Evolutionary conservation across 37 sponge, comb jelly and placozoan species (phyloP).

Genomic region (Petrosia ficiformis): DNA sequence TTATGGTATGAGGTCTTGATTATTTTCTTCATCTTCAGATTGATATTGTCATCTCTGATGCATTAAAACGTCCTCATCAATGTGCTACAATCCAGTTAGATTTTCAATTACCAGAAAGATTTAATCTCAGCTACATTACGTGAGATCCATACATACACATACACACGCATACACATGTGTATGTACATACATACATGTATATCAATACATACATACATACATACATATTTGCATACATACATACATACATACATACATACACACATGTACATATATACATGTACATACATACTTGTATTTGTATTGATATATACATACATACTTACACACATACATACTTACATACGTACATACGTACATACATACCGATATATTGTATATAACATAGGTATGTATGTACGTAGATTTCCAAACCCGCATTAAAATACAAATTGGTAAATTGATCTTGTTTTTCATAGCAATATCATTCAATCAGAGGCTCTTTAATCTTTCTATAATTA

Average conservation of each 20-base stretch:
- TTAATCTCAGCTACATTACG: constrained; percentile 72
- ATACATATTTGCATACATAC: background rate
- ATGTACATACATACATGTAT: background rate
- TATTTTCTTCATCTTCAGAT: constrained; percentile 53
- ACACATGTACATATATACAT: background rate
- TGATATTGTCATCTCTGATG: constrained; percentile 90
- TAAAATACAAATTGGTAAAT: no score
- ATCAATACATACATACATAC: background rate
- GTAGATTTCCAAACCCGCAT: no score
- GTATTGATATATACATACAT: background rate
- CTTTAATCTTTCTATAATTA: no score
- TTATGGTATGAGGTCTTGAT: background rate
- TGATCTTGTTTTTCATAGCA: no score
- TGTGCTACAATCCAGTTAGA: constrained; percentile 99
- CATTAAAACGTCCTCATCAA: constrained; percentile 90
- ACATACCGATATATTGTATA: background rate
- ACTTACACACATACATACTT: background rate
- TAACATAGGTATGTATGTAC: background rate
- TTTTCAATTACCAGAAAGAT: constrained; percentile 93
- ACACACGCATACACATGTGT: background rate
- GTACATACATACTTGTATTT: background rate
- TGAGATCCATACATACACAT: background rate
- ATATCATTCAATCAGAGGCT: no score
- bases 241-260: background rate
- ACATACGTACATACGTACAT: background rate